phyloP scores from a whole-genome alignment of 2,113 vertebrate species.

The Tamias sibiricus region DNA sequence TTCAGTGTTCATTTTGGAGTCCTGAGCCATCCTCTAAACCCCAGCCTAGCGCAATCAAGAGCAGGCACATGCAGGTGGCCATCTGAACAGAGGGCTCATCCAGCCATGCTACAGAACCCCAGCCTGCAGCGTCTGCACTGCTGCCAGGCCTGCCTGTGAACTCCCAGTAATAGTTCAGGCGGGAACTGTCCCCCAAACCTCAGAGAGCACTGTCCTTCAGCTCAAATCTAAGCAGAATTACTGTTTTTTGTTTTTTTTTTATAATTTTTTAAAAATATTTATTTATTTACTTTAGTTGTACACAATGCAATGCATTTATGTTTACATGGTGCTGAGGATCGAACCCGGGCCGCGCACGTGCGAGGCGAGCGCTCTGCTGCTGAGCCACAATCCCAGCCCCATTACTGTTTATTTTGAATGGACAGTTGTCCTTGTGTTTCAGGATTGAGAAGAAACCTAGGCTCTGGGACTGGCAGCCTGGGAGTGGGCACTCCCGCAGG shows the following conservation, averaged over 20 bases:
- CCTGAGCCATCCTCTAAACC: not conserved
- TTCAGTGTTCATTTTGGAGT: not conserved
- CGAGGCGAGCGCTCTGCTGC: too few relatives aligned
- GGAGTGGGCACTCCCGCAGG: not conserved
- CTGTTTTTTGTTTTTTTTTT: too few relatives aligned
- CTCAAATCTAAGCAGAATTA: not conserved
- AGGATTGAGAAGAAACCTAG: not conserved
- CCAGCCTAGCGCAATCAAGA: not conserved
- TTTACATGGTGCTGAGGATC: too few relatives aligned
- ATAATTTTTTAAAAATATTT: too few relatives aligned
- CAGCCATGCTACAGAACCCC: accelerated
- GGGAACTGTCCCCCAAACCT: not conserved
- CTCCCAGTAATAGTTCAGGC: not conserved
- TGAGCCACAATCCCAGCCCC: too few relatives aligned
- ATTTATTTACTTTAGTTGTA: too few relatives aligned
- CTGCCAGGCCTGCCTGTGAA: not conserved
- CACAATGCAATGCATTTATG: too few relatives aligned
- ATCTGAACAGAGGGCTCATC: not conserved
- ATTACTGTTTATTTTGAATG: not conserved
- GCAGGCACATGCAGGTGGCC: not conserved
- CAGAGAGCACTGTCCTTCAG: not conserved
- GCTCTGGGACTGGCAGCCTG: not conserved
- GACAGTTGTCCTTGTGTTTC: not conserved
- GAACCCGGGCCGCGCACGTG: too few relatives aligned
- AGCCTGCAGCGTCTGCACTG: accelerated